Evolutionary conservation across 2,797 vertebrate genomes (phyloP).

Genomic region (Clamator glandarius): DNA sequence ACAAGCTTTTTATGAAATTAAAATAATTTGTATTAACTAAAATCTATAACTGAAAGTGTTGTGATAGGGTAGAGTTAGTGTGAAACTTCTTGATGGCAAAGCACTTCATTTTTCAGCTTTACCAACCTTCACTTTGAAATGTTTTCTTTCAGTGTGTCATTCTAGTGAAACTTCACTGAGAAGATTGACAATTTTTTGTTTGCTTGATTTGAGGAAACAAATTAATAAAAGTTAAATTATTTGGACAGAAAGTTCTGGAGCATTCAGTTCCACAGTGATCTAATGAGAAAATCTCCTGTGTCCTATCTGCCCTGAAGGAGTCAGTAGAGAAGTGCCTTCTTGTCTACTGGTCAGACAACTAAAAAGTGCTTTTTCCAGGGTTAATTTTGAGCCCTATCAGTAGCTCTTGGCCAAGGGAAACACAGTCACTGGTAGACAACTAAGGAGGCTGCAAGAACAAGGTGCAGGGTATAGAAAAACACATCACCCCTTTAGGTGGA

Average conservation of each 20-base stretch:
- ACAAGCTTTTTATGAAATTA: background rate
- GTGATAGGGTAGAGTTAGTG: background rate
- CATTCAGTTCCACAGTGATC: background rate
- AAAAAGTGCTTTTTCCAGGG: background rate
- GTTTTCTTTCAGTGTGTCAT: background rate
- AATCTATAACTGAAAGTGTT: background rate
- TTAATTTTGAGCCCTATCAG: background rate
- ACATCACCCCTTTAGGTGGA: background rate
- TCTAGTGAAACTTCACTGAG: background rate
- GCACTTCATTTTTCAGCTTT: background rate
- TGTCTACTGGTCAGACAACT: background rate
- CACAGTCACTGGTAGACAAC: background rate
- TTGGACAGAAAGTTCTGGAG: background rate
- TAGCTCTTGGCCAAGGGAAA: background rate
- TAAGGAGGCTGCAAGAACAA: background rate
- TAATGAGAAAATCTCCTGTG: background rate
- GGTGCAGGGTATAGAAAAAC: background rate
- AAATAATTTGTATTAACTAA: background rate
- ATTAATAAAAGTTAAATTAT: background rate
- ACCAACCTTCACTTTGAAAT: background rate
- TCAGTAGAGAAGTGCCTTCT: background rate
- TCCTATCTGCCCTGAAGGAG: background rate
- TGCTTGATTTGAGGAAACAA: conserved; percentile 16
- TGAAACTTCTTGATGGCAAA: background rate
- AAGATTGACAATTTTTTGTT: background rate